Evolutionary conservation across 2,888 invertebrate genomes (phyloP).

Genomic region (Pherbina coryleti): DNA sequence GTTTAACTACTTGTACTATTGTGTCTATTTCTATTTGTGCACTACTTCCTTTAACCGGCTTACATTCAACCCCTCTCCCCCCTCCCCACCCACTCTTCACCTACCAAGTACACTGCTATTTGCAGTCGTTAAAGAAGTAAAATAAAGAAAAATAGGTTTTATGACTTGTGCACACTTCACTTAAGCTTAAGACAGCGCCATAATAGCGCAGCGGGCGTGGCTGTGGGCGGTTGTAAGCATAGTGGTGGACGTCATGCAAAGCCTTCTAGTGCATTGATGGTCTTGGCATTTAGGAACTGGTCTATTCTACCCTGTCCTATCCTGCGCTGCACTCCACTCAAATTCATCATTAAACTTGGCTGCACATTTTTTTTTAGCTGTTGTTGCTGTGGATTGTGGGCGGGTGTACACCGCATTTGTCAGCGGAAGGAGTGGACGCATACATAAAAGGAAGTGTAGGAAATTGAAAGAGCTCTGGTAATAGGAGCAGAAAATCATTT

Average conservation of each 20-base stretch:
- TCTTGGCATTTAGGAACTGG: slow-evolving; percentile 4
- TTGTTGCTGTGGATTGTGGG: neutral
- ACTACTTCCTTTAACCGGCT: too few relatives aligned
- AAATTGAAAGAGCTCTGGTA: slow-evolving; percentile 40
- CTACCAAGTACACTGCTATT: neutral
- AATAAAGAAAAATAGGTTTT: neutral
- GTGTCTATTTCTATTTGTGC: too few relatives aligned
- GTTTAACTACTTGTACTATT: too few relatives aligned
- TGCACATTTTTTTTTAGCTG: slow-evolving; percentile 29
- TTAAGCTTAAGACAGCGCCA: slow-evolving; percentile 18
- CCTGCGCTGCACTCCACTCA: neutral
- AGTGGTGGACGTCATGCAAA: neutral
- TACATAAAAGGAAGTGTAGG: slow-evolving; percentile 12
- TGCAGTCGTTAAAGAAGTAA: neutral
- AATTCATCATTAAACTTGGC: slow-evolving; percentile 27
- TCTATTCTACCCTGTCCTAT: neutral
- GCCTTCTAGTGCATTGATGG: neutral
- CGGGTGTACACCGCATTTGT: slow-evolving; percentile 40
- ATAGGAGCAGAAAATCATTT: slow-evolving; percentile 43
- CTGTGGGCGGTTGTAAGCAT: neutral
- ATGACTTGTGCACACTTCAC: slow-evolving; percentile 16
- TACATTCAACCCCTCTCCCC: too few relatives aligned
- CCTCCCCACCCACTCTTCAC: too few relatives aligned
- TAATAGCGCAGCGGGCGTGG: neutral
- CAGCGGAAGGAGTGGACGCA: slow-evolving; percentile 17